phyloP scores from a whole-genome alignment of 1,140 invertebrate species.

The Thereuonema tuberculata region DNA sequence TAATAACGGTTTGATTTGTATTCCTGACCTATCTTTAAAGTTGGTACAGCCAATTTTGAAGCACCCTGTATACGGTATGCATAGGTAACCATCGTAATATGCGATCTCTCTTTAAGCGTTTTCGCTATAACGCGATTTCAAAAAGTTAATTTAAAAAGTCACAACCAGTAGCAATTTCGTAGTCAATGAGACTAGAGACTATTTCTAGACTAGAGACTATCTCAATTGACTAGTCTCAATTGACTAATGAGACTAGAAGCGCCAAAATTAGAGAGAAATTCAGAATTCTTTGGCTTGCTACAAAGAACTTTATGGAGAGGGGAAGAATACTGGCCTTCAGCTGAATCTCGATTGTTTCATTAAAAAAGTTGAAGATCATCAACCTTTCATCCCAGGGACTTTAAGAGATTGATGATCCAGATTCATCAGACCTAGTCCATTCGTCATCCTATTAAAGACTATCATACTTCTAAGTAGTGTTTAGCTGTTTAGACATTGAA shows the following conservation, averaged over 20 bases:
- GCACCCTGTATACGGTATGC: too few relatives aligned
- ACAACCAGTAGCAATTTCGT: background rate
- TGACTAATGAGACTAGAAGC: background rate
- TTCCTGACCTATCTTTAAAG: too few relatives aligned
- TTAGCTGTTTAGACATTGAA: too few relatives aligned
- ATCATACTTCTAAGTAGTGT: too few relatives aligned
- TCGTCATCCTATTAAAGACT: too few relatives aligned
- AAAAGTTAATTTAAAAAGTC: background rate
- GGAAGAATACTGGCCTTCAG: background rate
- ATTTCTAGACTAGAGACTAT: background rate
- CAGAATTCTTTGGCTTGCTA: background rate
- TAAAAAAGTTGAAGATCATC: background rate
- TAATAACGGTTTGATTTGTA: too few relatives aligned
- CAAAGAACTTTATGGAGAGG: background rate
- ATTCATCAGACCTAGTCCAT: too few relatives aligned
- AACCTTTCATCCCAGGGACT: too few relatives aligned
- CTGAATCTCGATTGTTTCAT: background rate
- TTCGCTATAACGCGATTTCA: background rate
- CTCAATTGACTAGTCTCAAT: background rate
- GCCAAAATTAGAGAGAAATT: background rate
- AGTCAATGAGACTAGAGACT: background rate
- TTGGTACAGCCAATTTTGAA: too few relatives aligned
- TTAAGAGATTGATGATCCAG: too few relatives aligned
- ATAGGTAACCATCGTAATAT: too few relatives aligned
- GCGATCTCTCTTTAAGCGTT: background rate